A percentile compares a stretch with the other conserved stretches of the same genome.
Evolutionary conservation across 2,113 vertebrate species (phyloP).

Genomic region (Cranoglanis bouderius): DNA sequence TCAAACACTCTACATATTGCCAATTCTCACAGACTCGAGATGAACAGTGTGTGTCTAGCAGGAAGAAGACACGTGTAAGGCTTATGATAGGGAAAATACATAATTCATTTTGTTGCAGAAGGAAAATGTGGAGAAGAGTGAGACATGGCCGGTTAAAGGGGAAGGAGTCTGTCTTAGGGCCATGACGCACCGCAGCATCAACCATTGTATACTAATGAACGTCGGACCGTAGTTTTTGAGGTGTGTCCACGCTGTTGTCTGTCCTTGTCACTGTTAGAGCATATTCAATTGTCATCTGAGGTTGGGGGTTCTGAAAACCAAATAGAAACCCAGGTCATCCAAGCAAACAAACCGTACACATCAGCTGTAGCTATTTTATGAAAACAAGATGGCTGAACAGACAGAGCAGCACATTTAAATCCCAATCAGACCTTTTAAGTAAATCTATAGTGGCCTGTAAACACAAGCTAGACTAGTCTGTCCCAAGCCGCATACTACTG

Average conservation of each 20-base stretch:
- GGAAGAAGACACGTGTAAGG: not conserved
- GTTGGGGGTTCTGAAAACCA: no score
- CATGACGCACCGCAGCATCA: not conserved
- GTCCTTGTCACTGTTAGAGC: not conserved
- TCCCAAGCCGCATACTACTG: not conserved
- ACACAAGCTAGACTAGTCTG: not conserved
- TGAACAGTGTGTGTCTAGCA: not conserved
- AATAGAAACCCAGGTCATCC: not conserved
- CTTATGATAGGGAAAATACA: not conserved
- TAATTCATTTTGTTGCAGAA: not conserved
- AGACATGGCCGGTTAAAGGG: not conserved
- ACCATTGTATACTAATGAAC: not conserved
- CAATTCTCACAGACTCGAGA: not conserved
- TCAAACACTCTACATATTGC: not conserved
- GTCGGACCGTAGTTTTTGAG: not conserved
- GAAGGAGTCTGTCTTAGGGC: not conserved
- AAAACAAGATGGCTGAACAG: slow-evolving; percentile 10
- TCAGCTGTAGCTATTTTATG: not conserved
- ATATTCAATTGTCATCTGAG: not conserved
- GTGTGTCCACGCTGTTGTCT: not conserved
- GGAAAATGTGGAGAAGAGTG: not conserved
- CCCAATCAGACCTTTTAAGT: not conserved
- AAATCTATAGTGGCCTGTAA: not conserved
- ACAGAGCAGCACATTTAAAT: not conserved
- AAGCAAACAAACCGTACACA: no score